Base-by-base conservation (phyloP, 2,797 vertebrate genomes). In the Kryptolebias ocellatus region DNA sequence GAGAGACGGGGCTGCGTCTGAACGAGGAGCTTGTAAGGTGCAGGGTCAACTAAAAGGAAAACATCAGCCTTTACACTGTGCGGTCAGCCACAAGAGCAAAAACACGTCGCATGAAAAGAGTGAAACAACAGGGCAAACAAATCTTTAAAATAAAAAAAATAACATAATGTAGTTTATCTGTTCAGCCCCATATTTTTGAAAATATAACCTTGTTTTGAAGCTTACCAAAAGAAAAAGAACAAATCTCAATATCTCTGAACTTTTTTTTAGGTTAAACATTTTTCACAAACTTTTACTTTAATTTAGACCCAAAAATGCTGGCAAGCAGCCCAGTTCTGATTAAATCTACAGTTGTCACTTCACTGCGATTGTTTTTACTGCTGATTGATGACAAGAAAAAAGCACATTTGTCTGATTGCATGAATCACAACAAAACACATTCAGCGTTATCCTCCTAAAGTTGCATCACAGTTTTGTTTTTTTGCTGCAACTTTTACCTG, bases 11-110 rank as follows among this genome's bases (percentile, higher is more conserved):
- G 70, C 66, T 60, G 52, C 57, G 56, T 74, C 39, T 63, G 49
- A 78, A 64, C 61, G 16, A 58, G 51, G 55, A 57, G 44, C 66
- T 84, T 83, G 80, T 64, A 74, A 83, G 67, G 52, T 56, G 46
- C 77, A 76, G 63, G 66, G 64, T 71, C 63, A 49, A 34, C 27
- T 67, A 60, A 66, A 72, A 65, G 72, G 34, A 60, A 62, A 60
- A 46, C 28, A 49, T 60, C 24, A 24, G 42, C 12, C 16, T 65
- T 49, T 34, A 18, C 15, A 0, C 11, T 8, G 2, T 16, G 18
- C 4, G 14, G 27, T 51, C 46, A 53, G 18, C 1, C 12, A 55
- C 55, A 60, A 37, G 18, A 68, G 50, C 20, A 29, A 37, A 24
- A 39, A 16, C 28, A 29, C 39, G 28, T 63, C 7, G 15, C 34